Conservation (phyloP, 35 echinoderm and acorn worm genomes). For the Apostichopus parvimensis region DNA sequence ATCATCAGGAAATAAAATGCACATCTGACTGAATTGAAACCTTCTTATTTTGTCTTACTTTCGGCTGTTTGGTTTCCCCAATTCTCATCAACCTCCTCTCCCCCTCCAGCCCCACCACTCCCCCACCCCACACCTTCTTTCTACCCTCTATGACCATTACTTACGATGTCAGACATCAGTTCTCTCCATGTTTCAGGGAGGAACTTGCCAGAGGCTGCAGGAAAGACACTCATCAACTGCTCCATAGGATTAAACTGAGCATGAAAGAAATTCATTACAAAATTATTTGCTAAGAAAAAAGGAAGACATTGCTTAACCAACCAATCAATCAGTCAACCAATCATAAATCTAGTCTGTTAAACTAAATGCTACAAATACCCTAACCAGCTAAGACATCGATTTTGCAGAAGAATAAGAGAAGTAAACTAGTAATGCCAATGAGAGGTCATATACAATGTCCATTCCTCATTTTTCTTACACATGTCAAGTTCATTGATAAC, state of each 20-base stretch:
- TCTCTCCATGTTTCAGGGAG: constrained; percentile 80
- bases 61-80: neutral
- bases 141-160: constrained; percentile 52
- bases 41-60: too few species aligned
- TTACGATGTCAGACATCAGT: constrained; percentile 85
- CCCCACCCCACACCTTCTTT: neutral
- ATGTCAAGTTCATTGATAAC: too few species aligned
- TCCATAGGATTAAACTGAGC: constrained; percentile 93
- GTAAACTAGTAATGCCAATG: too few species aligned
- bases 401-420: too few species aligned
- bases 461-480: too few species aligned
- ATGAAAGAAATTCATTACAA: neutral
- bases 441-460: too few species aligned
- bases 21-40: too few species aligned
- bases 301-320: neutral
- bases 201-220: constrained; percentile 94
- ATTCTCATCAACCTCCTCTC: neutral
- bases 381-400: too few species aligned
- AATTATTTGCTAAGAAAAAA: neutral
- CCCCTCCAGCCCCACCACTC: neutral
- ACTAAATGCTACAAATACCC: too few species aligned
- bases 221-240: constrained; percentile 99
- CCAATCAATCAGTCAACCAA: too few species aligned
- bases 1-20: too few species aligned
- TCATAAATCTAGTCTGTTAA: too few species aligned